Percentiles rank a stretch among this genome's conserved stretches.
Conservation (phyloP, 2,888 invertebrate species). For the Cyrtodaria siliqua region DNA sequence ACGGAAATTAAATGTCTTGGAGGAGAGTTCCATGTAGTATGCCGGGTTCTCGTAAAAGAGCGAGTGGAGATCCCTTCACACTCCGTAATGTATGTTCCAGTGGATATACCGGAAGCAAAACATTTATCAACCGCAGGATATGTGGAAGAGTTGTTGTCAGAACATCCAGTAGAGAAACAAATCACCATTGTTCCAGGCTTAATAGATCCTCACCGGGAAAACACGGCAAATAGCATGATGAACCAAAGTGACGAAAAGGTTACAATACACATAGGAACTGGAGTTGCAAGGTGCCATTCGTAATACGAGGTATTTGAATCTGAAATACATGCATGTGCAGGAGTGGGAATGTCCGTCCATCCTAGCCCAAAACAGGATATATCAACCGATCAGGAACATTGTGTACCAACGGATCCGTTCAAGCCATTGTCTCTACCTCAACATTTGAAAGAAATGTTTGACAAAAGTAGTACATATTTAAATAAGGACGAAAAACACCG, state of each 20-base stretch:
- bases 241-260: no score
- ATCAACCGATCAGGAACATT: no score
- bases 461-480: constrained; percentile 15
- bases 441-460: constrained; percentile 33
- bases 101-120: constrained; percentile 2
- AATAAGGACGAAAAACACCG: constrained; percentile 2
- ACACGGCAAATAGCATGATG: constrained; percentile 7
- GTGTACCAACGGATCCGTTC: neutral
- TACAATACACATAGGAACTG: no score
- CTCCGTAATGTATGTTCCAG: constrained; percentile 15
- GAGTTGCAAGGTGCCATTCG: no score
- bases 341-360: no score
- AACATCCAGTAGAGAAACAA: neutral
- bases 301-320: no score
- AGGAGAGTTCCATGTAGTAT: constrained; percentile 4
- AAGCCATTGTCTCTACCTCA: constrained; percentile 14
- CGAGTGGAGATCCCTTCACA: no score
- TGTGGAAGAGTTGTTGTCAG: neutral
- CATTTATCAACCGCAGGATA: neutral
- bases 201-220: constrained; percentile 9
- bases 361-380: no score
- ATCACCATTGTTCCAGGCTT: constrained; percentile 10
- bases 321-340: no score
- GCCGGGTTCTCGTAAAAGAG: constrained; percentile 15
- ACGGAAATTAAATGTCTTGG: constrained; percentile 3